Base-by-base conservation (phyloP, 1,140 invertebrate species). In the Drosophila navojoa region DNA sequence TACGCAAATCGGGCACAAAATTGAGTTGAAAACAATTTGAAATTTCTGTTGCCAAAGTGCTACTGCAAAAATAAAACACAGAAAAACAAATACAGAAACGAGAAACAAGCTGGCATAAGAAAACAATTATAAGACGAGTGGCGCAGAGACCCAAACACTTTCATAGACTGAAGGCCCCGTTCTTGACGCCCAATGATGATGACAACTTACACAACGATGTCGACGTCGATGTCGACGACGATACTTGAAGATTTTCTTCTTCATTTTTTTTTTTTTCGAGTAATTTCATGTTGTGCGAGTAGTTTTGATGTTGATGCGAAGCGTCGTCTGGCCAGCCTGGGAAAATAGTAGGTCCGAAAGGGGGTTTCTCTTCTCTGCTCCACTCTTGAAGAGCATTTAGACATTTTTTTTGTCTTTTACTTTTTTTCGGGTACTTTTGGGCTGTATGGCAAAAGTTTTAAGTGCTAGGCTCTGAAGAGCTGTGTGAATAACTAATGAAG, bases 11-110 rank as follows among this genome's bases (percentile, higher is more conserved):
- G 74, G 59, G 69, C 52, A 57, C 73, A 61, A 74, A 85, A 86
- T 86, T 86, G 86, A 86, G 82, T 86, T 87, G 76, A 79, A 87
- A 86, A 77, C 82, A 79, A 87, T 87, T 89, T 72, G 15, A 60
- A 54, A 58, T 16, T 84, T 81, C 67, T 71, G 52, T 69, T 81
- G 77, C 77, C 76, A 77, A 70, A 74, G 55, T 61, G 72, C 67
- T 74, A 53, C 64, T 38, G 35, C 53, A 69, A 75, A 61, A 57
- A 25, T 32, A 49, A 52, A 62, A 60, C 53, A 66, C 19, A 22
- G 1, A 22, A 22, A 22, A 22, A 22, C 2, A 22, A 22, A 22
- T 3, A 22, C 19, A 22, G 19, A 22, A 22, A 22, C 60, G 52
- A 66, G 45, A 52, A 62, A 60, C 53, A 66, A 42, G 66, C 7